These are phyloP conservation scores for Darevskia mixta DNA, from an alignment of 2,797 vertebrate genomes.

Conservation along the genomic window DNA sequence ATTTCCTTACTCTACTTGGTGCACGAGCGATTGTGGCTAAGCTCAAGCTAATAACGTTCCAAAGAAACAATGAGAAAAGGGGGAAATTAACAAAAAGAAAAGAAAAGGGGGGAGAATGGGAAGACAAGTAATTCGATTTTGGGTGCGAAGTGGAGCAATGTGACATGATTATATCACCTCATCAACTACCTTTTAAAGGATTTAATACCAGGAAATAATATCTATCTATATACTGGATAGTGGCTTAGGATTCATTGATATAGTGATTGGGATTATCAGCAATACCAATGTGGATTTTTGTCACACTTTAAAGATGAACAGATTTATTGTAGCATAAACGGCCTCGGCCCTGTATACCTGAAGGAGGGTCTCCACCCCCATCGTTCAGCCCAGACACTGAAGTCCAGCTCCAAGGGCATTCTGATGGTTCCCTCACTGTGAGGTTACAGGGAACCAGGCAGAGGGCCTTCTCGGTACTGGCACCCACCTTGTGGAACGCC, in stretches of 20 bases:
- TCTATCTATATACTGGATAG: not conserved
- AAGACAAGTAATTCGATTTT: slow-evolving; percentile 25
- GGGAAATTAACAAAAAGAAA: slow-evolving; percentile 63
- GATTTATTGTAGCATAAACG: not conserved
- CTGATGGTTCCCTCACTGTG: no score
- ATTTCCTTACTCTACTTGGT: slow-evolving; percentile 82
- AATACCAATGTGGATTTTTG: not conserved
- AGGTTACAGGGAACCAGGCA: no score
- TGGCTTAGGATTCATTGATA: not conserved
- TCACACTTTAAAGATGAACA: not conserved
- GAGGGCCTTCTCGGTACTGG: no score
- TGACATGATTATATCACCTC: slow-evolving; percentile 2
- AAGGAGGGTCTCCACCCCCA: no score
- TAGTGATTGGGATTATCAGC: not conserved
- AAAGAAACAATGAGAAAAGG: slow-evolving; percentile 69
- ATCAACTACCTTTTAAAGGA: slow-evolving; percentile 29
- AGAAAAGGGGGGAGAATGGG: slow-evolving; percentile 14
- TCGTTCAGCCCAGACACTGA: no score
- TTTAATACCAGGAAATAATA: not conserved
- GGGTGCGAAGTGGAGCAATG: slow-evolving; percentile 36
- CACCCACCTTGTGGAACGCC: no score
- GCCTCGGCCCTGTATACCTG: no score
- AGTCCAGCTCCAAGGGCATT: no score
- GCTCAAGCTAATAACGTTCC: slow-evolving; percentile 26
- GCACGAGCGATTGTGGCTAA: slow-evolving; percentile 74